Base-by-base conservation (phyloP, 2,797 vertebrate species). In the Limosa lapponica region DNA sequence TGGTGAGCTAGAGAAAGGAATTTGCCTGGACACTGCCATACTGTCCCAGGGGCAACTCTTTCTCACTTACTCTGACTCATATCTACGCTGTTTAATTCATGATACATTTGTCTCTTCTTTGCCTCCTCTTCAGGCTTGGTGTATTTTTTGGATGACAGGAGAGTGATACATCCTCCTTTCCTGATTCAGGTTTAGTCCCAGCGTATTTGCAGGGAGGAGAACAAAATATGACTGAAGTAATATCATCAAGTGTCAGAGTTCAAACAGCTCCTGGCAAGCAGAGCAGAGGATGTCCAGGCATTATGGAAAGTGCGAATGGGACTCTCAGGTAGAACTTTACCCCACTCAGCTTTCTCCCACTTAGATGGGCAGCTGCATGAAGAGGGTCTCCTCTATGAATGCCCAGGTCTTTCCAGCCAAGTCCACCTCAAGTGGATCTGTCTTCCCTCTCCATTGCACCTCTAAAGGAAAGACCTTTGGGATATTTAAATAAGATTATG, bases 271-370 rank as follows among this genome's bases (percentile, higher is more conserved):
- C 67, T 57, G 48, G 32, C 44, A 74, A 67, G 48, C 36, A 89
- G 67, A 87, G 86, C 59, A 82, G 84, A 84, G 66, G 22, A 77
- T 93, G 75, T 71, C 70, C 74, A 87, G 83, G 73, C 88, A 39
- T 87, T 91, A 62, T 41, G 54, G 49, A 89, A 82, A 41, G 59
- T 75, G 52, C 13, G 3, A 85, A 72, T 82, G 75, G 77, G 64
- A 75, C 64, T 91, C 86, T 92, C 90, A 96, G 94, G 90, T 94
- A 92, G 89, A 94, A 78, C 69, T 94, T 93, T 34, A 64, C 22
- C n/a, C 62, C 34, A 43, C 13, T 49, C 72, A 65, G 58, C 80
- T 92, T 95, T 86, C 66, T 82, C 51, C 54, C 74, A 58, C 19
- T 93, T 62, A 65, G 52, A 49, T 27, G 20, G 73, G 79, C 82